Conservation (phyloP, 2,797 vertebrate genomes). For the Myripristis jacobus region DNA sequence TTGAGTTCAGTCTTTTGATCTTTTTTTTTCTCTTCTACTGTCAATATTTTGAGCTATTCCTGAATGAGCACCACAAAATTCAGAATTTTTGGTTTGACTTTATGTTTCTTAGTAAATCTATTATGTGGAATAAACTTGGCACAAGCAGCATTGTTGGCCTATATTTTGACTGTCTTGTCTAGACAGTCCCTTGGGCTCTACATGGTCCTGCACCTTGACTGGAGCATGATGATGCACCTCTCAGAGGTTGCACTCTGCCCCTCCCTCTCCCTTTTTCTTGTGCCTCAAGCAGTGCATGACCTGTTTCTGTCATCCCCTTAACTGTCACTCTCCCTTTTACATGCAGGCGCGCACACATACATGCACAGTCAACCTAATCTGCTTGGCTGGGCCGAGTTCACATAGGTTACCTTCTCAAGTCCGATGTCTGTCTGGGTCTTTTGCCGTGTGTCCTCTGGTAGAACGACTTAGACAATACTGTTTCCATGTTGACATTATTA, state of each 20-base stretch:
- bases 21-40: neutral
- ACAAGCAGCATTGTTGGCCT: constrained; percentile 19
- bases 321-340: constrained; percentile 40
- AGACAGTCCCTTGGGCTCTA: constrained; percentile 29
- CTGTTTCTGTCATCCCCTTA: constrained; percentile 47
- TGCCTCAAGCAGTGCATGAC: constrained; percentile 42
- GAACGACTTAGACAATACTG: neutral
- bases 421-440: constrained; percentile 14
- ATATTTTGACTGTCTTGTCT: constrained; percentile 22
- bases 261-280: constrained; percentile 1
- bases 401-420: constrained; percentile 18
- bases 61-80: neutral
- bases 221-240: constrained; percentile 18
- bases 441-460: neutral
- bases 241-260: constrained; percentile 16
- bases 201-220: constrained; percentile 25
- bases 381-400: constrained; percentile 5
- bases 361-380: constrained; percentile 44
- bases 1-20: neutral
- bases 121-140: constrained; percentile 17
- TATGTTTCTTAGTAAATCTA: neutral
- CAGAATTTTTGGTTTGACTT: neutral
- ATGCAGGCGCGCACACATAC: neutral
- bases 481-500: neutral
- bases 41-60: neutral